phyloP scores from a whole-genome alignment of 2,888 invertebrate species.

The Pterobdella sp. region DNA sequence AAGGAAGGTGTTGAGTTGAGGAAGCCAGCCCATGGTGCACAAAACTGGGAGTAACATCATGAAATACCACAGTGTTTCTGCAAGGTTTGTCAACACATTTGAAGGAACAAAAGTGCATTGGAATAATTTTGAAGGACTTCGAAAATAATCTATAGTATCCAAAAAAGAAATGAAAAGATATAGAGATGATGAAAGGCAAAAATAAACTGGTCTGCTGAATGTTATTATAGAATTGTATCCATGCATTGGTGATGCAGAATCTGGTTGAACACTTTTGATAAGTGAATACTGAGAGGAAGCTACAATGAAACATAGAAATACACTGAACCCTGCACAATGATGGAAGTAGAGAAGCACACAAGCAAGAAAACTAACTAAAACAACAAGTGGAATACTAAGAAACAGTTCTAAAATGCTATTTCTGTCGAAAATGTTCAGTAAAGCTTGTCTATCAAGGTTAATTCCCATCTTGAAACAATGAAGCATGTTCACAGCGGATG shows the following conservation, averaged over 20 bases:
- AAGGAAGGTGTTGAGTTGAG: conserved; percentile 87
- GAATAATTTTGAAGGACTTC: background rate
- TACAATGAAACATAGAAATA: conserved; percentile 94
- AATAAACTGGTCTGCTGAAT: conserved; percentile 87
- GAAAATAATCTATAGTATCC: background rate
- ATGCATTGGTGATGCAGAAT: conserved; percentile 95
- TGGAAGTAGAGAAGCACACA: conserved; percentile 49
- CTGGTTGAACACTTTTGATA: conserved; percentile 94
- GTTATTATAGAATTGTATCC: conserved; percentile 90
- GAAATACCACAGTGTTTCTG: conserved; percentile 54
- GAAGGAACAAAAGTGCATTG: no score
- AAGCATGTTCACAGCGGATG: conserved; percentile 13
- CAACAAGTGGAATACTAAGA: conserved; percentile 1
- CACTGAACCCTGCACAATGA: conserved; percentile 82
- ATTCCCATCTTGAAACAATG: conserved; percentile 18
- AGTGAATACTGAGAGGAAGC: conserved; percentile 94
- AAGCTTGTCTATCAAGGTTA: conserved; percentile 19
- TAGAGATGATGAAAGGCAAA: conserved; percentile 65
- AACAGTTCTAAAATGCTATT: conserved; percentile 15
- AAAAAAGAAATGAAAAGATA: conserved; percentile 51
- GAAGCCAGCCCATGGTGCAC: conserved; percentile 89
- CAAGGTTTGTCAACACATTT: background rate
- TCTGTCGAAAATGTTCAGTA: conserved; percentile 19
- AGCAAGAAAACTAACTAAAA: conserved; percentile 17
- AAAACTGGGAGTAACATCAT: conserved; percentile 83